Percentiles rank a stretch among this genome's conserved stretches.
phyloP scores from a whole-genome alignment of 2,113 vertebrate species.

The Rhinogobius similis region DNA sequence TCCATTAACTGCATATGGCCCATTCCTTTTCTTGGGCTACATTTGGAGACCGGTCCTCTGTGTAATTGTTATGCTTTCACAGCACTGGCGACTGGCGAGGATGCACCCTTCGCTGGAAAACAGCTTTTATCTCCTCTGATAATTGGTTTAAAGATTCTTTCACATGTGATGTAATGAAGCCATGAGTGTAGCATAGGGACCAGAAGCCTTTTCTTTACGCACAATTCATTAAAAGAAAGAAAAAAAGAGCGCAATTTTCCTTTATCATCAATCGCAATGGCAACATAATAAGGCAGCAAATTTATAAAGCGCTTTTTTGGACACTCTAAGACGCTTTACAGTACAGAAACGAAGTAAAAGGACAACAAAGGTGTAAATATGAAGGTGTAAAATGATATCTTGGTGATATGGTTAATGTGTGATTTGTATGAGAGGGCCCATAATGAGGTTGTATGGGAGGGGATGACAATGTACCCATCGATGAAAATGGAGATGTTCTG shows the following conservation, averaged over 20 bases:
- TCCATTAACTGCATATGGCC: slow-evolving; percentile 38
- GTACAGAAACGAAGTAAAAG: too few species aligned
- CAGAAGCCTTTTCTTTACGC: not conserved
- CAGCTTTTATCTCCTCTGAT: slow-evolving; percentile 45
- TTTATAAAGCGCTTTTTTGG: too few species aligned
- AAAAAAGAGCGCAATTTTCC: not conserved
- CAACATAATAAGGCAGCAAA: too few species aligned
- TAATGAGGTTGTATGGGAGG: too few species aligned
- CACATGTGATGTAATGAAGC: not conserved
- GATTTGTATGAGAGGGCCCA: too few species aligned
- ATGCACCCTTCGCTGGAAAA: slow-evolving; percentile 15
- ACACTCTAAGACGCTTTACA: too few species aligned
- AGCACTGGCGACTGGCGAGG: slow-evolving; percentile 13
- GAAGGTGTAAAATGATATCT: too few species aligned
- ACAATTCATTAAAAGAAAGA: too few species aligned
- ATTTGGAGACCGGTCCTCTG: not conserved
- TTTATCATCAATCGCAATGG: not conserved
- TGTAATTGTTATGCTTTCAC: slow-evolving; percentile 24
- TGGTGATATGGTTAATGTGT: too few species aligned
- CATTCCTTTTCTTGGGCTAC: slow-evolving; percentile 31
- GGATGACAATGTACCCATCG: too few species aligned
- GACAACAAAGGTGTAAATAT: too few species aligned
- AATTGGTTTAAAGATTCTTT: slow-evolving; percentile 9
- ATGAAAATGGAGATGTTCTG: too few species aligned
- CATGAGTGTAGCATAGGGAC: not conserved